Base-by-base conservation (phyloP, 2,113 vertebrate genomes). In the Gavialis gangeticus region DNA sequence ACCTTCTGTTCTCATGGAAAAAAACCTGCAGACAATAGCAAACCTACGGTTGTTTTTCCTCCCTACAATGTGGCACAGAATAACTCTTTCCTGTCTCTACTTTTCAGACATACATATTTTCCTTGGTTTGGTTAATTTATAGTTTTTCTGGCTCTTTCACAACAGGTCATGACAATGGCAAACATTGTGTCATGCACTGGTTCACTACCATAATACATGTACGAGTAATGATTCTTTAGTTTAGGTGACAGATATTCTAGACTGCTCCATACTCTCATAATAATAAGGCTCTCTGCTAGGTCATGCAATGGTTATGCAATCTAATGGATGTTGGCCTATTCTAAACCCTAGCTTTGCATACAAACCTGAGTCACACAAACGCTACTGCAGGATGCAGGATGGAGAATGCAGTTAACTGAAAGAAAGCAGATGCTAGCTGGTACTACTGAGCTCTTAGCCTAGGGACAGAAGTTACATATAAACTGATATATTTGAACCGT, bases 1-100 rank as follows among this genome's bases (percentile, higher is more conserved):
- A 93, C 96, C 97, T 97, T 98, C 97, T 97, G 97, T 97, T 97
- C 96, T 98, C 78, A 55, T 2, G 5, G 93, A 97, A 96, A 94
- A 94, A 89, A 97, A 97, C 95, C 92, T 97, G 97, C 89, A 96
- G 95, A 97, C 95, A 92, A 91, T 94, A 77, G 87, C 96, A 91
- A 96, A 97, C 92, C 91, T 86, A 86, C 5, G 75, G 81, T 88
- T 97, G 91, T 89, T 92, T 94, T 94, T 84, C 85, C 89, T 96
- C 0, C 2, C 54, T 2, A n/a, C 85, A 92, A 90, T 75, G 78
- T 5, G 88, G 89, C 76, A 89, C 66, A 89, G 93, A 96, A 93
- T 96, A 96, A 97, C 60, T 62, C 96, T 95, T 97, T 97, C 92
- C 87, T 96, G 94, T 91, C 97, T 24, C 28, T 92, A 78, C 92